phyloP scores from a whole-genome alignment of 2,797 vertebrate species.

The Gymnocypris eckloni region DNA sequence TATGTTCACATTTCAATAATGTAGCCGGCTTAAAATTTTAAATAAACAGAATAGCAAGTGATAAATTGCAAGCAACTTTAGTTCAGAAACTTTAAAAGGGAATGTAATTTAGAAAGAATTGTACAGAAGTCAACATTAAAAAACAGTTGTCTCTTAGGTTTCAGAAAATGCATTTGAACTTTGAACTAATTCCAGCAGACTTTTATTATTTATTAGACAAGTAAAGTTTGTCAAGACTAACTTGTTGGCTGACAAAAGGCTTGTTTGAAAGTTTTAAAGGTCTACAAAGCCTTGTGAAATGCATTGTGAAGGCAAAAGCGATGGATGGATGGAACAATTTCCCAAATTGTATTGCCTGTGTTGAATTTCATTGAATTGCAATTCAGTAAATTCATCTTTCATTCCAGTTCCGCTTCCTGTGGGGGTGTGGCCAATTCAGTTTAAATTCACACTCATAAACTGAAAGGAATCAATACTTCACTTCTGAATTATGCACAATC shows the following conservation, averaged over 20 bases:
- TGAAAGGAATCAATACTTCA: not conserved
- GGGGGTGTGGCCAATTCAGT: not conserved
- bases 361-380: not conserved
- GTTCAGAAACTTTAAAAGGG: not conserved
- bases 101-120: constrained; percentile 16
- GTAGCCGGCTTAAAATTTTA: constrained; percentile 45
- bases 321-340: not conserved
- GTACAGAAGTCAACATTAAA: not conserved
- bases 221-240: not conserved
- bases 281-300: not conserved
- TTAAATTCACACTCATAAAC: not conserved
- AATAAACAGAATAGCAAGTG: constrained; percentile 55
- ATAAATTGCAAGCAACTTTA: constrained; percentile 45
- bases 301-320: not conserved
- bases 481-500: not conserved
- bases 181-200: not conserved
- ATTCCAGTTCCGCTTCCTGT: not conserved
- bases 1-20: constrained; percentile 55
- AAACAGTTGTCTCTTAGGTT: not conserved
- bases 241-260: not conserved
- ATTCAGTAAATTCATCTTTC: not conserved
- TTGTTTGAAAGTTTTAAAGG: not conserved
- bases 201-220: not conserved
- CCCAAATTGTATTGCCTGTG: not conserved
- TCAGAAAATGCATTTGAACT: not conserved